Evolutionary conservation across 2,797 vertebrate genomes (phyloP), one percentile per base, ranked within the genome.

Genomic region (Cossypha niveicapilla): DNA sequence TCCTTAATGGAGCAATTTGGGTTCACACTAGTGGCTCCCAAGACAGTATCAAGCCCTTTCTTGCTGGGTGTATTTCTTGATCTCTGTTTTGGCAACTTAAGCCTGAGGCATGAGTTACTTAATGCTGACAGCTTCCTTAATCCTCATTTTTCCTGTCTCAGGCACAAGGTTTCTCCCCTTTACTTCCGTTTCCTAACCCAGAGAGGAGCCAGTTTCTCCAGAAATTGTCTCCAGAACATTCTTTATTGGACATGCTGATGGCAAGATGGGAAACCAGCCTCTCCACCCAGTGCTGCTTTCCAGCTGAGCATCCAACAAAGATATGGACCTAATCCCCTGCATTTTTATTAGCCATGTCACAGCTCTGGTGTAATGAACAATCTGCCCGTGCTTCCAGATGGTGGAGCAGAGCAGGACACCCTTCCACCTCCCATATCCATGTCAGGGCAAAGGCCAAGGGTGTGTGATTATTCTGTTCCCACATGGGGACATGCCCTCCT

Each of bases 11-110:
- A 58, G 45, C 14, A 72, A 76, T 77, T 87, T 65, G 32, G 34
- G 32, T 37, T 80, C 25, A 50, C 10, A 23, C 6, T 8, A 9
- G 34, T 12, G 37, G 35, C 50, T 93, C 34, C 65, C 35, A 63
- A 48, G 78, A 32, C 19, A 35, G 10, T 13, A 34, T n/a, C 63
- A 89, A 90, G n/a, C 34, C 18, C 17, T 62, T 74, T 25, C 27
- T 85, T 74, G 51, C 48, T 47, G 54, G 9, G 14, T 48, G 9
- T 41, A 62, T 68, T 88, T 82, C 74, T 89, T 28, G 30, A 75
- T 90, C 41, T 90, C 58, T 90, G 18, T 65, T 95, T 74, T 85
- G 86, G 63, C 71, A 91, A 50, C 30, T 65, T 83, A 65, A 86
- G 50, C 48, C 71, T 67, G 42, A 45, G 34, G 62, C 23, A 85